These are phyloP conservation scores for Scleropages formosus DNA, from an alignment of 2,797 vertebrate species.

Conservation along the genomic window DNA sequence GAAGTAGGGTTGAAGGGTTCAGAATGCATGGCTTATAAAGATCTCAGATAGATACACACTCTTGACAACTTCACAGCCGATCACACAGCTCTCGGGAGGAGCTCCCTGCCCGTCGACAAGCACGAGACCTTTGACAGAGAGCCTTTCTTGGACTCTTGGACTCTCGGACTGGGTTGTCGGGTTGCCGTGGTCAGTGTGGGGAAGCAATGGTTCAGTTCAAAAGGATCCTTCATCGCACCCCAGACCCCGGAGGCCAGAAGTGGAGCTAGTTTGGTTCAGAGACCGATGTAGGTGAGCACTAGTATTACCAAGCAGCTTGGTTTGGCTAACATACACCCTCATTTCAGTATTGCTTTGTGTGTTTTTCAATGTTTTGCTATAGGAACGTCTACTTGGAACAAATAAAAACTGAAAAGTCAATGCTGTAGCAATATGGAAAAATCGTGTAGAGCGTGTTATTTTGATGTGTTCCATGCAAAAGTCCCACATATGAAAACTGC, in stretches of 20 bases:
- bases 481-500: no score
- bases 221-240: not conserved
- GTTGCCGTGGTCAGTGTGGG: not conserved
- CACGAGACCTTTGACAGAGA: no score
- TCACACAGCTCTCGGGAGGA: not conserved
- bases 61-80: not conserved
- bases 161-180: not conserved
- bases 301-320: not conserved
- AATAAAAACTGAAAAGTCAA: not conserved
- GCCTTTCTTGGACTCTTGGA: no score
- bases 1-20: no score
- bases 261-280: constrained; percentile 3
- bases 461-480: not conserved
- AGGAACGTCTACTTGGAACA: not conserved
- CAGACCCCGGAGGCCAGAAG: not conserved
- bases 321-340: not conserved
- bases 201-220: not conserved
- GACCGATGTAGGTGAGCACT: not conserved
- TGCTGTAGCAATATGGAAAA: no score
- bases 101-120: not conserved
- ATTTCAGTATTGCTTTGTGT: constrained; percentile 2
- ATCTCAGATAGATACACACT: no score
- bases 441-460: not conserved
- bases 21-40: no score
- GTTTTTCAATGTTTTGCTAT: not conserved